These are phyloP conservation scores for Alca torda DNA, from an alignment of 2,797 vertebrate species.

Conservation along the genomic window DNA sequence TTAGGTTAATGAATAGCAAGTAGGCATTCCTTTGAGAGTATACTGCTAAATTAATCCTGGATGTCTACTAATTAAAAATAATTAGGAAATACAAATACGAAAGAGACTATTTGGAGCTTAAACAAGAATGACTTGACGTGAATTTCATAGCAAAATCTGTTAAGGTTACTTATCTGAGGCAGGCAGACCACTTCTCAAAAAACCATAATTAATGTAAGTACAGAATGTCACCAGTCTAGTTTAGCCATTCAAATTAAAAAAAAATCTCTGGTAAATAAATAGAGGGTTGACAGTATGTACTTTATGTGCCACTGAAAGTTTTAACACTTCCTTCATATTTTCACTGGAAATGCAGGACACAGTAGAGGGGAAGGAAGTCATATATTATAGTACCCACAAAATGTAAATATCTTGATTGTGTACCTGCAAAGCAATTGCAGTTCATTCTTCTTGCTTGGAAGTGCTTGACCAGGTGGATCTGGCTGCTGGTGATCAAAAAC, in stretches of 20 bases:
- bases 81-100: background rate
- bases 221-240: background rate
- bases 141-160: background rate
- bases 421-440: background rate
- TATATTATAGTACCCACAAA: background rate
- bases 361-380: background rate
- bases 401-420: background rate
- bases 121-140: background rate
- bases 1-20: background rate
- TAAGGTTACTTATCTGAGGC: background rate
- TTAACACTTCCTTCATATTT: background rate
- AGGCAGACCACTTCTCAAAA: background rate
- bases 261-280: background rate
- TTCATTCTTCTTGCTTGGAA: background rate
- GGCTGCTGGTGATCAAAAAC: background rate
- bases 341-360: background rate
- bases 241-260: background rate
- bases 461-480: background rate
- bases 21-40: background rate
- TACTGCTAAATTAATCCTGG: background rate
- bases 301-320: background rate
- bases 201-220: background rate
- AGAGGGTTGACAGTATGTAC: background rate
- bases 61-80: background rate
- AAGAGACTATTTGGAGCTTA: background rate